These are phyloP conservation scores for Psococerastis gibbosa DNA, from an alignment of 2,888 invertebrate genomes.

Conservation along the genomic window DNA sequence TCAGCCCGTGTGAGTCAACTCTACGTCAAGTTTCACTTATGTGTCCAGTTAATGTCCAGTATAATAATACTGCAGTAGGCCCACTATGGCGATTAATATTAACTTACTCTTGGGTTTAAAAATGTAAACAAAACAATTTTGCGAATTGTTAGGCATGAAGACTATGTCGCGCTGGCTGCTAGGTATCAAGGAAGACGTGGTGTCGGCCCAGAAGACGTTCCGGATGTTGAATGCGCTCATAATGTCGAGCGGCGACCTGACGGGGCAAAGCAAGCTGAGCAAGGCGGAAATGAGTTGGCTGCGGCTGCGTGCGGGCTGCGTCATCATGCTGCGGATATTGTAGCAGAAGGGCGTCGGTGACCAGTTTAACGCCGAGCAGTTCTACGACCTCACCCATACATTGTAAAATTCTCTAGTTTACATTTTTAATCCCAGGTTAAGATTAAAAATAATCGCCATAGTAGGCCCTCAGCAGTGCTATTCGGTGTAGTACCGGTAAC, in stretches of 20 bases:
- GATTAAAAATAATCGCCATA: no score
- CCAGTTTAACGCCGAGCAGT: slow-evolving; percentile 86
- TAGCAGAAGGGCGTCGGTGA: slow-evolving; percentile 93
- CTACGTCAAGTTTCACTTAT: no score
- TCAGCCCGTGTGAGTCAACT: no score
- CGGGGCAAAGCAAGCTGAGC: slow-evolving; percentile 36
- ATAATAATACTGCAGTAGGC: no score
- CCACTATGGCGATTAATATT: no score
- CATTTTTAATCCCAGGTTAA: no score
- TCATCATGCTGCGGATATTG: slow-evolving; percentile 91
- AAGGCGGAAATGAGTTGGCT: slow-evolving; percentile 87
- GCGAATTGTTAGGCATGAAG: slow-evolving; percentile 65
- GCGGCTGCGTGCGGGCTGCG: slow-evolving; percentile 78
- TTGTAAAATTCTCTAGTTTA: no score
- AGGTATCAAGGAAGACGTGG: slow-evolving; percentile 70
- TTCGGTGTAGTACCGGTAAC: no score
- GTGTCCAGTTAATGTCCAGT: no score
- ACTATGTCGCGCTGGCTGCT: slow-evolving; percentile 92
- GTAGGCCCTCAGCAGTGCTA: no score
- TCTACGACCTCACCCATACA: slow-evolving; percentile 79
- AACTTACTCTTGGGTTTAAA: no score
- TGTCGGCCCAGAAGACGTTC: slow-evolving; percentile 84
- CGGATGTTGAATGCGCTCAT: slow-evolving; percentile 88
- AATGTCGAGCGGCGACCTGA: slow-evolving; percentile 73
- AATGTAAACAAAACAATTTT: no score